Base-by-base conservation (phyloP, 2,888 invertebrate genomes). In the Eudemis profundana region DNA sequence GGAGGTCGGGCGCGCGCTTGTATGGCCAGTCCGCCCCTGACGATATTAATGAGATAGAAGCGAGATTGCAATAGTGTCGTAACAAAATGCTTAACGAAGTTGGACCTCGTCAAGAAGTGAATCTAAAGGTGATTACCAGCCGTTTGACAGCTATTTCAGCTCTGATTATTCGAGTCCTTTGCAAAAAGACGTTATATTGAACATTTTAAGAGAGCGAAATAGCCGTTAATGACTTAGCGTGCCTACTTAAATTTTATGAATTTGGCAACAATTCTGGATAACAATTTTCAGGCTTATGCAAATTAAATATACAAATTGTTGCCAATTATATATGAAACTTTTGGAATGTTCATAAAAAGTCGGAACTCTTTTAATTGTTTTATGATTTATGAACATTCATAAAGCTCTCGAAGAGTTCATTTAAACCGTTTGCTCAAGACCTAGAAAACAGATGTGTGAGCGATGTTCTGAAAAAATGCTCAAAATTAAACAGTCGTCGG, bases 21-120 rank as follows among this genome's bases (percentile, higher is more conserved):
- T 92, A 93, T 89, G 93, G 92, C 93, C 93, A 92, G 92, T 93
- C 93, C 90, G 90, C 92, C 91, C 93, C 93, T 93, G 93, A 92
- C 92, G 90, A 92, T 92, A 90, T 91, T 90, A 91, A 92, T 90
- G 92, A 92, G 90, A 86, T 92, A 92, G 89, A 92, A 92, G 92
- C 92, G 88, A 88, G 78, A 85, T 91, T 91, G 92, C 91, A 90
- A 86, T 81, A 83, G 90, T 91, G 90, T 91, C 74, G 77, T 83
- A 86, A 82, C 78, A 84, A 86, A 86, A 86, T 87, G 84, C 84
- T 84, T 85, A 87, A 86, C 83, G 86, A 85, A 83, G 83, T 83
- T 78, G 83, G 74, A 72, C 84, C 79, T 81, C 86, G 84, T 84
- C 82, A 83, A 87, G 80, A 78, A 82, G 89, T 90, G 89, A 88